phyloP scores from a whole-genome alignment of 2,797 vertebrate genomes.

The Gymnoscopelus braueri region DNA sequence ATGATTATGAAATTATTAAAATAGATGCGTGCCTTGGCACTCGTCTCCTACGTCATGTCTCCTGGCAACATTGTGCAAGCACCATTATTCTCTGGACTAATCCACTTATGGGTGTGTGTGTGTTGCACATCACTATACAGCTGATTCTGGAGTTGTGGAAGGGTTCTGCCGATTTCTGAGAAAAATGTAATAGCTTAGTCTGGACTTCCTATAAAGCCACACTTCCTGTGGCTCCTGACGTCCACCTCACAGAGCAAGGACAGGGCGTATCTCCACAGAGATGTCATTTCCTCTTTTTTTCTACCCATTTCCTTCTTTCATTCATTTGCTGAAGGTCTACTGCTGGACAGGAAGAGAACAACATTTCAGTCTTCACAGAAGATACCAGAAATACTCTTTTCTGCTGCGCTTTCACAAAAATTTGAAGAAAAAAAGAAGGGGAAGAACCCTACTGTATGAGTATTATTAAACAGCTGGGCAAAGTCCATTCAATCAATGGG shows the following conservation, averaged over 20 bases:
- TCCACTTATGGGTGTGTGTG: background rate
- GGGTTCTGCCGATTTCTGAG: slow-evolving; percentile 18
- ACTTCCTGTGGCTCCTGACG: slow-evolving; percentile 21
- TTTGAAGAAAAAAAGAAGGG: slow-evolving; percentile 18
- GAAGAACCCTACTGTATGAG: slow-evolving; percentile 9
- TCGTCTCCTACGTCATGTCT: background rate
- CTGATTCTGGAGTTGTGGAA: background rate
- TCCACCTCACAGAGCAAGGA: slow-evolving; percentile 16
- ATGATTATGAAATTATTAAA: background rate
- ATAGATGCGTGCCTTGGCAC: too few species aligned
- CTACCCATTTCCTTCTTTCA: slow-evolving; percentile 35
- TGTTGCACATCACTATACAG: background rate
- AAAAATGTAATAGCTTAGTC: background rate
- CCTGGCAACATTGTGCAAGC: background rate
- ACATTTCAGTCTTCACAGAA: slow-evolving; percentile 41
- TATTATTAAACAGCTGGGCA: slow-evolving; percentile 21
- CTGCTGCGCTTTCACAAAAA: slow-evolving; percentile 17
- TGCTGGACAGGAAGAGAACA: slow-evolving; percentile 58
- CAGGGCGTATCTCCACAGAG: slow-evolving; percentile 23
- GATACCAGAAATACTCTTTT: slow-evolving; percentile 15
- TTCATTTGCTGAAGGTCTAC: background rate
- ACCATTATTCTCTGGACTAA: background rate
- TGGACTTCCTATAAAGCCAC: slow-evolving; percentile 29
- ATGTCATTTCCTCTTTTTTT: slow-evolving; percentile 41
- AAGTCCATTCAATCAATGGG: slow-evolving; percentile 9